A percentile compares a stretch with the other conserved stretches of the same genome.
These are phyloP conservation scores for Cossypha caffra DNA, from an alignment of 2,797 vertebrate genomes.

Conservation along the genomic window DNA sequence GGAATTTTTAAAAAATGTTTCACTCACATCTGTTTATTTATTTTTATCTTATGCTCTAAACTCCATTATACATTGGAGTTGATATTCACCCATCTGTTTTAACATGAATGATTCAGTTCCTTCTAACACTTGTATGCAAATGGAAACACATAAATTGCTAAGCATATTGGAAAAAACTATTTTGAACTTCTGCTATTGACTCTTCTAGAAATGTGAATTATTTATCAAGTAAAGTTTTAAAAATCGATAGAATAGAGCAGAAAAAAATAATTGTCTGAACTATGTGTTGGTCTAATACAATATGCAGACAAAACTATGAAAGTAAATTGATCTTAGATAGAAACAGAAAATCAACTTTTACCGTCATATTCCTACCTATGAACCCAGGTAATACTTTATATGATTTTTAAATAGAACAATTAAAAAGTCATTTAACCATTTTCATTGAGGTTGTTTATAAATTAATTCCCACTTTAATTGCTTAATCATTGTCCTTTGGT, in stretches of 20 bases:
- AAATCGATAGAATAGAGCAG: background rate
- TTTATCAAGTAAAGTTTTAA: background rate
- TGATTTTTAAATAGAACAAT: background rate
- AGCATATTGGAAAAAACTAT: background rate
- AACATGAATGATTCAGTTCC: slow-evolving; percentile 1
- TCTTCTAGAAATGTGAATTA: background rate
- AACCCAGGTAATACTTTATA: background rate
- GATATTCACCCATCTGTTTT: slow-evolving; percentile 21
- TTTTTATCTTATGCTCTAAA: slow-evolving; percentile 1
- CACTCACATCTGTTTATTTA: slow-evolving; percentile 1
- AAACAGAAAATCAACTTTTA: background rate
- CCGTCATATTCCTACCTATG: background rate
- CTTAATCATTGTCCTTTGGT: background rate
- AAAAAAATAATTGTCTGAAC: background rate
- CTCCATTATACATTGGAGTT: background rate
- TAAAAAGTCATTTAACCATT: background rate
- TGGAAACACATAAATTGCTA: background rate
- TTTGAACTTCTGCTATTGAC: background rate
- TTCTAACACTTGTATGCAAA: background rate
- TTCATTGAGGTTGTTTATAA: background rate
- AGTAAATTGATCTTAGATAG: background rate
- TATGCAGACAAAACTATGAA: background rate
- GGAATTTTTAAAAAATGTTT: background rate
- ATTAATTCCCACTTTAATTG: background rate
- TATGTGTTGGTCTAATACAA: background rate